These are phyloP conservation scores for Lepus americanus DNA, from an alignment of 2,113 vertebrate species.

Conservation along the genomic window DNA sequence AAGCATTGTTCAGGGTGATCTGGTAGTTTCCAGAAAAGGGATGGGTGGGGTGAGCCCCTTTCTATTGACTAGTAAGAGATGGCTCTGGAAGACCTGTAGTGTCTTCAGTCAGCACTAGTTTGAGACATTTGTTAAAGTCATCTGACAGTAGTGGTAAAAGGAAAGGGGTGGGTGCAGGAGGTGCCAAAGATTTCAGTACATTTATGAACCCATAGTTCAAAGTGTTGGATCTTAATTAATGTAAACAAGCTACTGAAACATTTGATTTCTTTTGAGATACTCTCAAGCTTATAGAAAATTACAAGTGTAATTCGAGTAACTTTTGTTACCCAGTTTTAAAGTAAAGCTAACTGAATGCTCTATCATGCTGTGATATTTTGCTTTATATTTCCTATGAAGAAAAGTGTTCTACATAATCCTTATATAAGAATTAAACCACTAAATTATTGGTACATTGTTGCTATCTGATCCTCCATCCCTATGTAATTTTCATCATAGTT, in stretches of 20 bases:
- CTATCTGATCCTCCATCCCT: background rate
- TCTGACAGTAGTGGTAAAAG: background rate
- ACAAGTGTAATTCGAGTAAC: background rate
- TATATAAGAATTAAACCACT: background rate
- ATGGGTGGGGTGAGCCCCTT: background rate
- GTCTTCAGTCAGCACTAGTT: background rate
- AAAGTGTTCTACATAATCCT: background rate
- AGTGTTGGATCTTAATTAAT: constrained; percentile 37
- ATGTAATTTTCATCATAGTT: background rate
- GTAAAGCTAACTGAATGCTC: background rate
- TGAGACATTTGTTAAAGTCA: background rate
- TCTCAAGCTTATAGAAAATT: background rate
- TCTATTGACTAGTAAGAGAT: background rate
- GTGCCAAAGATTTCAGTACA: background rate
- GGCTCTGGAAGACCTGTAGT: background rate
- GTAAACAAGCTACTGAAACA: background rate
- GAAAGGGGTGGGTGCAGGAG: background rate
- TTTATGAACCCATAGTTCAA: background rate
- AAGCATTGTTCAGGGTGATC: background rate
- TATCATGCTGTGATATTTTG: background rate
- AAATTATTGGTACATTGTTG: background rate
- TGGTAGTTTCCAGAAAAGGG: background rate
- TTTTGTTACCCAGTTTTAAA: background rate
- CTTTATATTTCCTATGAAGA: background rate
- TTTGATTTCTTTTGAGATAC: background rate